Conservation (phyloP, 2,797 vertebrate species). For the Tragopan temminckii region DNA sequence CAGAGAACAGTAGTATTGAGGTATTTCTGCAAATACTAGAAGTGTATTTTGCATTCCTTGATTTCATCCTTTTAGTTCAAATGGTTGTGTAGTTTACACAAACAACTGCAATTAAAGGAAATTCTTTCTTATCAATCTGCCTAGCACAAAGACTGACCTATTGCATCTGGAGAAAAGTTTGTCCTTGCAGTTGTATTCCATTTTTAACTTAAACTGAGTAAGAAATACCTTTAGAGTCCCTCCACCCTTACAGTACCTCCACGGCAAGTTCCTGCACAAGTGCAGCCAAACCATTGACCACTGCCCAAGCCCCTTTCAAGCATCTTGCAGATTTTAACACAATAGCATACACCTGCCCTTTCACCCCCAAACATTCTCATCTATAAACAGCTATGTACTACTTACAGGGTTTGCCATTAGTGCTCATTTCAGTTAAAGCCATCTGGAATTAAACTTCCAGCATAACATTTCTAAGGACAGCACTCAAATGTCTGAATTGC, state of each 20-base stretch:
- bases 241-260: neutral
- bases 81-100: accelerated
- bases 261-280: neutral
- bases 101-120: neutral
- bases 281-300: neutral
- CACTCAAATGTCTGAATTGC: neutral
- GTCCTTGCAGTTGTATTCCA: neutral
- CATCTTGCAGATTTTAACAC: neutral
- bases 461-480: neutral
- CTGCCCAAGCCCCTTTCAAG: neutral
- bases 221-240: neutral
- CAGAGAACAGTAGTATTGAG: neutral
- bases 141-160: neutral
- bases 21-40: neutral
- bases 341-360: neutral
- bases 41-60: neutral
- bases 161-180: neutral
- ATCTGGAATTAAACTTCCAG: neutral
- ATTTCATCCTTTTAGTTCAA: neutral
- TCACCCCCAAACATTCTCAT: neutral
- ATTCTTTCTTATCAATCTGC: neutral
- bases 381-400: neutral
- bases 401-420: neutral
- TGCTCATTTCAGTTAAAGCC: neutral
- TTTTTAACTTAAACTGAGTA: neutral